Evolutionary conservation across 1,140 invertebrate species (phyloP).

Genomic region (Himalopsyche phryganea): DNA sequence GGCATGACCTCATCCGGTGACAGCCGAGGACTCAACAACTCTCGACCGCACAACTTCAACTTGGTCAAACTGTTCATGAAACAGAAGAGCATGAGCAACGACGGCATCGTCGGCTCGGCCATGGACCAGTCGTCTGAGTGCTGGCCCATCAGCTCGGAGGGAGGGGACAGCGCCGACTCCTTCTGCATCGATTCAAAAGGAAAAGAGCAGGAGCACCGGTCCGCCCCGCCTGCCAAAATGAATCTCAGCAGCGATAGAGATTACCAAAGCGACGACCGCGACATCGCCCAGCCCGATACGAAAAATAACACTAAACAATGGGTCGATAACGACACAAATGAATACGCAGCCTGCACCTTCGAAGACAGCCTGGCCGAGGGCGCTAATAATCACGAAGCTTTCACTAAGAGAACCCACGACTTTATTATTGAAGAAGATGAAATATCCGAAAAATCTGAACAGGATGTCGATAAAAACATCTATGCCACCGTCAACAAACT

Average conservation of each 20-base stretch:
- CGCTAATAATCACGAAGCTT: conserved; percentile 18
- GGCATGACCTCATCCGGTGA: conserved; percentile 55
- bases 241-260: conserved; percentile 24
- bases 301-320: conserved; percentile 30
- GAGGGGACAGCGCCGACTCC: conserved; percentile 44
- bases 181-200: conserved; percentile 29
- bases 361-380: conserved; percentile 41
- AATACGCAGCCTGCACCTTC: conserved; percentile 32
- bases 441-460: conserved; percentile 28
- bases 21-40: conserved; percentile 39
- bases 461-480: conserved; percentile 45
- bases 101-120: conserved; percentile 61
- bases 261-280: conserved; percentile 30
- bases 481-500: conserved; percentile 52
- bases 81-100: conserved; percentile 77
- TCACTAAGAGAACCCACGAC: conserved; percentile 38
- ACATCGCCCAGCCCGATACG: conserved; percentile 19
- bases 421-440: conserved; percentile 49
- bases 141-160: conserved; percentile 54
- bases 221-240: conserved; percentile 19
- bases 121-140: conserved; percentile 63
- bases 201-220: background rate
- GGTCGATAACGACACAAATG: conserved; percentile 26
- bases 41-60: conserved; percentile 63
- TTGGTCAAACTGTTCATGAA: conserved; percentile 87